Conservation (phyloP, 2,113 vertebrate species). For the Apodemus speciosus region DNA sequence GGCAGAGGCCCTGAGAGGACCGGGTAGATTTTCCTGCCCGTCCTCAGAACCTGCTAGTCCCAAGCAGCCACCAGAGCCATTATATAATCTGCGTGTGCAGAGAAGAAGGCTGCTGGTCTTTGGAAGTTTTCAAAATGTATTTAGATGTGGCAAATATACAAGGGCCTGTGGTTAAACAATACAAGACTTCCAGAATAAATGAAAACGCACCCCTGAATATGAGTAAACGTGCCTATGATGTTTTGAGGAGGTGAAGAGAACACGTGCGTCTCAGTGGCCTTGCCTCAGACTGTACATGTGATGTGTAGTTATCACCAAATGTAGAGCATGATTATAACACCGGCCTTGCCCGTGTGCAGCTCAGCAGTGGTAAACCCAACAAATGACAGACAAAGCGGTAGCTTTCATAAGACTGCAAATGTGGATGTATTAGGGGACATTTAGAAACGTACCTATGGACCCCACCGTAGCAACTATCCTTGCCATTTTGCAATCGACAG, state of each 20-base stretch:
- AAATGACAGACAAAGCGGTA: slow-evolving; percentile 9
- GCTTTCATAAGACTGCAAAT: slow-evolving; percentile 39
- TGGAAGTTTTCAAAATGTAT: slow-evolving; percentile 18
- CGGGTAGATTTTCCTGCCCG: not conserved
- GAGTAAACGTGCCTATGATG: not conserved
- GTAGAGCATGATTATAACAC: slow-evolving; percentile 1
- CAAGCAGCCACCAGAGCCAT: not conserved
- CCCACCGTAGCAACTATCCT: not conserved
- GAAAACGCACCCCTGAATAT: not conserved
- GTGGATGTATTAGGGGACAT: slow-evolving; percentile 6
- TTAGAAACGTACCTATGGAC: not conserved
- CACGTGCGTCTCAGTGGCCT: slow-evolving; percentile 15
- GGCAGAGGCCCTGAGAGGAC: not conserved
- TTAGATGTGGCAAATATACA: slow-evolving; percentile 15
- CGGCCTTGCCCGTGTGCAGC: slow-evolving; percentile 6
- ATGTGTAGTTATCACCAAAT: slow-evolving; percentile 29
- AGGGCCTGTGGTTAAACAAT: slow-evolving; percentile 33
- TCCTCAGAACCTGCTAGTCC: too few species aligned
- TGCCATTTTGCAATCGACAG: not conserved
- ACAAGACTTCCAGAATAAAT: slow-evolving; percentile 12
- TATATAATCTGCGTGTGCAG: not conserved
- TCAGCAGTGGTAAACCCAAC: slow-evolving; percentile 19
- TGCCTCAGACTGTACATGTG: slow-evolving; percentile 41
- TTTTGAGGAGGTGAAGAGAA: slow-evolving; percentile 21
- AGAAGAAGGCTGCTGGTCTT: not conserved